Percentiles rank a stretch among this genome's conserved stretches.
These are phyloP conservation scores for Patiria miniata DNA, from an alignment of 35 echinoderm and acorn worm genomes.

Conservation along the genomic window DNA sequence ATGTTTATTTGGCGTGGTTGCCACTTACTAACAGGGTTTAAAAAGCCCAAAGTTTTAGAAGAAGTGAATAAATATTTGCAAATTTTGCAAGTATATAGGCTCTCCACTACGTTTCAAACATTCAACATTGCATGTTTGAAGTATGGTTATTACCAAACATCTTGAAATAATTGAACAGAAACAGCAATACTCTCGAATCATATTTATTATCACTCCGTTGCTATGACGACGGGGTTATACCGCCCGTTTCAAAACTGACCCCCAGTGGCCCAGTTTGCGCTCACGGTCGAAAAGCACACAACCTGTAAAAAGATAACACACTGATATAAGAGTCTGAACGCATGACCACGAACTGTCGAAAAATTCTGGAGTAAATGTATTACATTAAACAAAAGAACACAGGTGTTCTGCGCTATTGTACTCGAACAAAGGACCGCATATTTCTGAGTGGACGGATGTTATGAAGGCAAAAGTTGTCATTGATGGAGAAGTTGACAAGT, in stretches of 20 bases:
- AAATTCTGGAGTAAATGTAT: too few species aligned
- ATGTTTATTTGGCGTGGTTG: too few species aligned
- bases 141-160: too few species aligned
- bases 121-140: too few species aligned
- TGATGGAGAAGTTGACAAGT: conserved; percentile 15
- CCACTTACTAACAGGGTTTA: too few species aligned
- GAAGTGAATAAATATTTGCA: too few species aligned
- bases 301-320: neutral
- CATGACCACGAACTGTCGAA: neutral
- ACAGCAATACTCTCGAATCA: too few species aligned
- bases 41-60: too few species aligned
- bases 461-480: neutral
- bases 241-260: conserved; percentile 8
- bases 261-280: neutral
- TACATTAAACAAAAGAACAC: neutral
- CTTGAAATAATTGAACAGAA: too few species aligned
- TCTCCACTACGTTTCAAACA: too few species aligned
- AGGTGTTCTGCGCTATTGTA: neutral
- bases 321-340: neutral
- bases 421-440: neutral
- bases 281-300: neutral
- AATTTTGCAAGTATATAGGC: too few species aligned
- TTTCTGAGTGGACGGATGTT: neutral
- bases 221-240: neutral
- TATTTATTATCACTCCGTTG: neutral